Conservation (phyloP, 2,113 vertebrate species). For the Ia io region DNA sequence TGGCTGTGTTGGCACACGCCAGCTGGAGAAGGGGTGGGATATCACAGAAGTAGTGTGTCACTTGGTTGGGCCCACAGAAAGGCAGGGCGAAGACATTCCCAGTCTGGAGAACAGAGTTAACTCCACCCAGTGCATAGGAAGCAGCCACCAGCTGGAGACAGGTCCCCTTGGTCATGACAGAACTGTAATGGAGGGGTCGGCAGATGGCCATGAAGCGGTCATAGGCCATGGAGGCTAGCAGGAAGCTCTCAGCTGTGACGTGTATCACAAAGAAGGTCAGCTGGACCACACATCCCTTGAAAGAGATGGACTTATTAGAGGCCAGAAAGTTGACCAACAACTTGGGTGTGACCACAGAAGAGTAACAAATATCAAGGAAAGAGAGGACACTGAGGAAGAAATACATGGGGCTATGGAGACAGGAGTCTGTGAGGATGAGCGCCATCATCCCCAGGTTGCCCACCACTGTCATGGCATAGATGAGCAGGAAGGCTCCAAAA, state of each 20-base stretch:
- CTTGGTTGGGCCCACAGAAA: conserved; percentile 53
- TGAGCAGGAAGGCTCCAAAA: conserved; percentile 53
- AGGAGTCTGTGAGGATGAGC: conserved; percentile 32
- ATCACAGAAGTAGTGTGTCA: conserved; percentile 44
- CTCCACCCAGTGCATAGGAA: conserved; percentile 19
- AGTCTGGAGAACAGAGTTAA: conserved; percentile 29
- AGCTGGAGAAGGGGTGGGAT: background rate
- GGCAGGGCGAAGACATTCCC: conserved; percentile 46
- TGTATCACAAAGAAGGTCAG: conserved; percentile 54
- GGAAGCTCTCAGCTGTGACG: conserved; percentile 51
- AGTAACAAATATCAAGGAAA: conserved; percentile 67
- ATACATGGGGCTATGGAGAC: conserved; percentile 67
- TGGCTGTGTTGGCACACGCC: conserved; percentile 10
- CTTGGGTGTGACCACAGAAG: conserved; percentile 64
- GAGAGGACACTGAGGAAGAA: conserved; percentile 68
- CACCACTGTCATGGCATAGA: conserved; percentile 20
- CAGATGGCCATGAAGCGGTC: background rate
- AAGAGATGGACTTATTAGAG: conserved; percentile 63
- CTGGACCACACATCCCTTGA: conserved; percentile 32
- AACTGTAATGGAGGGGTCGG: background rate
- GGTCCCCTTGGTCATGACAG: conserved; percentile 17
- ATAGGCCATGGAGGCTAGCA: conserved; percentile 61
- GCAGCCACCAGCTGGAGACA: conserved; percentile 48
- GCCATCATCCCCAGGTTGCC: conserved; percentile 55
- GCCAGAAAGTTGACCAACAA: conserved; percentile 60